Evolutionary conservation across 2,113 vertebrate genomes (phyloP), one percentile per base, ranked within the genome.

Genomic region (Rhea americana): DNA sequence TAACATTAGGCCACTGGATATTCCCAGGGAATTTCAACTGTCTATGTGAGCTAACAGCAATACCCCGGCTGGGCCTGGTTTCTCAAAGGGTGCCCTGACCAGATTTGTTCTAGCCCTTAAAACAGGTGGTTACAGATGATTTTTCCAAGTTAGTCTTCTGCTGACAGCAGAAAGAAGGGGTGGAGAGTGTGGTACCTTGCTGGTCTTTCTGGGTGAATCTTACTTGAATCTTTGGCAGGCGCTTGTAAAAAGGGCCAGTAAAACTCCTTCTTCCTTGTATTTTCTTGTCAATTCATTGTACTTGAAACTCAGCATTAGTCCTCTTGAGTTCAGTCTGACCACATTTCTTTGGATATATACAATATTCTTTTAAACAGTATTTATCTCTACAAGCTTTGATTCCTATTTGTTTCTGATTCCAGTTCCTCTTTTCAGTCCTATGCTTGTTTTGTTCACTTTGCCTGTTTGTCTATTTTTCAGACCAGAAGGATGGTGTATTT

Each of bases 371-470:
- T 30, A 83, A 88, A 37, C 43, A 20, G 11, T n/a, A 74, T 50
- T 51, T 45, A 12, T 35, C 50, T 53, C 62, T 58, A 58, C 41
- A 68, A 30, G 22, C 16, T 63, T 58, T 45, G 43, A 4, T 65
- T 89, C 20, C 35, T 22, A 59, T 71, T 84, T 67, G 4, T 59
- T 45, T 6, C 50, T 58, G 30, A 22, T 75, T 55, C n/a, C 62
- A 59, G 14, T 28, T 82, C 37, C 9, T 71, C 62, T 66, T 56
- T 84, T 84, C 48, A 66, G 15, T 6, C 41, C n/a, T 70, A 28
- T 82, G 59, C 47, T 84, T 51, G 11, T 32, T 84, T 87, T 67
- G 20, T 84, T 78, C 22, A 30, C 66, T 85, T 87, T 82, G 66
- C 19, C 39, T 85, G 19, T 30, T 4, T 14, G 53, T 26, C 53